Percentiles rank a stretch among this genome's conserved stretches.
Evolutionary conservation across 2,797 vertebrate genomes (phyloP).

Genomic region (Poeciliopsis infans): DNA sequence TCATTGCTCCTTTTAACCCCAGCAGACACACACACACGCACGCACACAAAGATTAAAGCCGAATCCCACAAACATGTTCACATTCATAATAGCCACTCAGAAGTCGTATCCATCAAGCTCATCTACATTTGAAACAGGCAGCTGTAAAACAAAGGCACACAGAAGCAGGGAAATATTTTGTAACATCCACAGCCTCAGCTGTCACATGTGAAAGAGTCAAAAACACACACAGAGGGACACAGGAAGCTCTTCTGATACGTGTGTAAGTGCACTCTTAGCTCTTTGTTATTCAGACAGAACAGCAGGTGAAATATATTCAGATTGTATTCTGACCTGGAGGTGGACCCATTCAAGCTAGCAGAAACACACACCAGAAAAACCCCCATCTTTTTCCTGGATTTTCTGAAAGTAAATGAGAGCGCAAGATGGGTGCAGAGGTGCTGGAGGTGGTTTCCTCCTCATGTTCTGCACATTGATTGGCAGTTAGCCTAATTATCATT

Average conservation of each 20-base stretch:
- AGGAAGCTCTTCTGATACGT: slow-evolving; percentile 31
- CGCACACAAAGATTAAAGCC: not conserved
- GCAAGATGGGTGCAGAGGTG: slow-evolving; percentile 14
- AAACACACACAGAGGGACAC: slow-evolving; percentile 36
- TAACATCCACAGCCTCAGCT: slow-evolving; percentile 41
- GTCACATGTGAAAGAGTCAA: slow-evolving; percentile 48
- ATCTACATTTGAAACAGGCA: slow-evolving; percentile 58
- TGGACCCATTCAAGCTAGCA: slow-evolving; percentile 60
- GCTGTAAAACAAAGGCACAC: slow-evolving; percentile 19
- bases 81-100: slow-evolving; percentile 3
- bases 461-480: slow-evolving; percentile 60
- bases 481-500: slow-evolving; percentile 73
- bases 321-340: slow-evolving; percentile 77
- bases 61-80: not conserved
- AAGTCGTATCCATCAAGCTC: slow-evolving; percentile 10
- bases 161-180: slow-evolving; percentile 42
- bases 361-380: slow-evolving; percentile 34
- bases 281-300: slow-evolving; percentile 78
- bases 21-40: not conserved
- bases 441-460: slow-evolving; percentile 35
- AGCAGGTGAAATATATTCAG: slow-evolving; percentile 75
- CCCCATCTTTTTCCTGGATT: slow-evolving; percentile 26
- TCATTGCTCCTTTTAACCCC: not conserved
- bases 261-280: slow-evolving; percentile 50
- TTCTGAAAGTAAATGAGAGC: slow-evolving; percentile 21